These are phyloP conservation scores for Ruditapes philippinarum DNA, from an alignment of 1,140 invertebrate species.

Conservation along the genomic window DNA sequence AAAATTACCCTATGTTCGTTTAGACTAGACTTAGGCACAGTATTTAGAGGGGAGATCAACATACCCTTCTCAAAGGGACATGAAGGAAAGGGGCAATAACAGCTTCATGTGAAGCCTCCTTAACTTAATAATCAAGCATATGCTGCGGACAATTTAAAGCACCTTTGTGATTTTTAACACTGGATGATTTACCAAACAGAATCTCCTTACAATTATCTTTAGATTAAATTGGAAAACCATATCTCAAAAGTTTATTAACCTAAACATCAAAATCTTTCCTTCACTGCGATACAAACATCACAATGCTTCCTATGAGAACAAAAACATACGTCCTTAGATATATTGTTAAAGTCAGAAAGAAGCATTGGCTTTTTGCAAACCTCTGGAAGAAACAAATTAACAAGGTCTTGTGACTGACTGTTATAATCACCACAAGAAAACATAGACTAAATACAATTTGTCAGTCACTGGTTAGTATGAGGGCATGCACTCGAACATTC, in stretches of 20 bases:
- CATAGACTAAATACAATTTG: background rate
- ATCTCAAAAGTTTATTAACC: background rate
- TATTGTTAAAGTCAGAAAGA: background rate
- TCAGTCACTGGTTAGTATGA: background rate
- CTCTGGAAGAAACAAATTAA: background rate
- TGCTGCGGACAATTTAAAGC: conserved; percentile 2
- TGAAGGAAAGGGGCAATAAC: background rate
- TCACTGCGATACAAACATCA: background rate
- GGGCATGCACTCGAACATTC: conserved; percentile 49
- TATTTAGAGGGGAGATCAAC: background rate
- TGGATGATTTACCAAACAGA: background rate
- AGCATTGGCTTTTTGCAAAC: background rate
- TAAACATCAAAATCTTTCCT: background rate
- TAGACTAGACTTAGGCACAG: background rate
- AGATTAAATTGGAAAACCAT: background rate
- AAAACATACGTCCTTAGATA: background rate
- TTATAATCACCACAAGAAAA: background rate
- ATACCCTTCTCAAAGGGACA: too few species aligned
- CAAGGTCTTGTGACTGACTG: too few species aligned
- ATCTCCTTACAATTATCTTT: background rate
- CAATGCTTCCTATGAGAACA: background rate
- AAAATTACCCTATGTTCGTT: background rate
- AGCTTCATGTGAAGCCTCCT: background rate
- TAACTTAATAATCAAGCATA: conserved; percentile 24
- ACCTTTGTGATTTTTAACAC: conserved; percentile 43